Conservation (phyloP, 2,888 invertebrate species). For the Perdita meconis region DNA sequence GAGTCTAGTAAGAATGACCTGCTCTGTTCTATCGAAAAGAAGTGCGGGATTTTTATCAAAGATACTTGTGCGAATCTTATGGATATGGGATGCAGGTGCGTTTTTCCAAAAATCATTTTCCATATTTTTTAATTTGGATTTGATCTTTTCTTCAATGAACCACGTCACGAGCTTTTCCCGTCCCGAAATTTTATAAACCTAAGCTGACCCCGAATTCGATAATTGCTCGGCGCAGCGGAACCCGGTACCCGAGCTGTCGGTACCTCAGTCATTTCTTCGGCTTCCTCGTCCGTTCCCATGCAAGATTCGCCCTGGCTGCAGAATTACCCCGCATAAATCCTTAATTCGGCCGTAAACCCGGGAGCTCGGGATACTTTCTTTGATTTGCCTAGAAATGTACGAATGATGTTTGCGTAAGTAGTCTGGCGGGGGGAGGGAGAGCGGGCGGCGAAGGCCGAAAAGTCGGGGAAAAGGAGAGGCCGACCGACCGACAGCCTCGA, state of each 20-base stretch:
- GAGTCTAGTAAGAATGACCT: too few relatives aligned
- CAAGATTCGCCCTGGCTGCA: conserved; percentile 65
- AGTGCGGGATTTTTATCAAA: too few relatives aligned
- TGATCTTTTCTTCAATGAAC: conserved; percentile 38
- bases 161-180: conserved; percentile 30
- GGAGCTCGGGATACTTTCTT: conserved; percentile 66
- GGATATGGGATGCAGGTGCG: too few relatives aligned
- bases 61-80: too few relatives aligned
- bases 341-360: conserved; percentile 77
- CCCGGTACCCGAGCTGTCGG: background rate
- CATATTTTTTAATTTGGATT: conserved; percentile 10
- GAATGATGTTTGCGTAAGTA: conserved; percentile 77
- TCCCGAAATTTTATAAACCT: conserved; percentile 37
- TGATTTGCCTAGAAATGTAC: conserved; percentile 71
- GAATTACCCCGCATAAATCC: conserved; percentile 78
- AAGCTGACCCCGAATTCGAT: conserved; percentile 40
- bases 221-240: conserved; percentile 27
- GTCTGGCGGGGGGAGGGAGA: conserved; percentile 46
- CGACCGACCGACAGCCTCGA: conserved; percentile 38
- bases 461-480: conserved; percentile 48
- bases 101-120: background rate
- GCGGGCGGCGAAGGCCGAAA: conserved; percentile 21
- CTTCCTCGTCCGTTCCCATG: conserved; percentile 33
- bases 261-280: conserved; percentile 32
- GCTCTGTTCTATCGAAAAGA: too few relatives aligned